Percentiles rank a stretch among this genome's conserved stretches.
phyloP scores from a whole-genome alignment of 2,888 invertebrate species.

The Nasonia oneida region DNA sequence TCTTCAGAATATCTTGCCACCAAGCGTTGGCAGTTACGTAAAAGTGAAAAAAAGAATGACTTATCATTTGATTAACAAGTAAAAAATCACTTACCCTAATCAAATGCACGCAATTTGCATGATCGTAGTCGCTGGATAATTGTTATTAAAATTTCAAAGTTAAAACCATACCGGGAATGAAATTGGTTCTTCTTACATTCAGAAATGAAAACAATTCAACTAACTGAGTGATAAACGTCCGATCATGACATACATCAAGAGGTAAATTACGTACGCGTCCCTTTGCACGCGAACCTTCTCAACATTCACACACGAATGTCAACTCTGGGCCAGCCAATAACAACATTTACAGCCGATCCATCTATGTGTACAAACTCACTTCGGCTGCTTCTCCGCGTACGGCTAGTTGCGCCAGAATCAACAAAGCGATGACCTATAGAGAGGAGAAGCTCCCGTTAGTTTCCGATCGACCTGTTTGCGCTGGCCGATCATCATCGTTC shows the following conservation, averaged over 20 bases:
- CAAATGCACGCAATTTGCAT: not conserved
- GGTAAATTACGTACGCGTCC: not conserved
- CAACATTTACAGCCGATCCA: not conserved
- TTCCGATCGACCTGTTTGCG: slow-evolving; percentile 32
- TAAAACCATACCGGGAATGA: not conserved
- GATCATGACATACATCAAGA: not conserved
- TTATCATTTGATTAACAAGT: not conserved
- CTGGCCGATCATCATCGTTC: not conserved
- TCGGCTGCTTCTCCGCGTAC: not conserved
- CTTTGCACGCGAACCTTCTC: not conserved
- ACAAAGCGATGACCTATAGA: not conserved
- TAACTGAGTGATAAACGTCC: not conserved
- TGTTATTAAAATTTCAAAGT: not conserved
- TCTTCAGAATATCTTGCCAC: too few relatives aligned
- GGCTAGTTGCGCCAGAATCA: not conserved
- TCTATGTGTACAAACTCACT: not conserved
- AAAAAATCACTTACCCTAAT: not conserved
- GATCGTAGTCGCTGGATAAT: not conserved
- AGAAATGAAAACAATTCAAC: not conserved
- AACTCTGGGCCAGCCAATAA: not conserved
- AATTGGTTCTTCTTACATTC: not conserved
- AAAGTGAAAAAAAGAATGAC: not conserved
- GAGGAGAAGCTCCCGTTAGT: not conserved
- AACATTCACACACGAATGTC: not conserved
- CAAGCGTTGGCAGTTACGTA: not conserved